A percentile compares a stretch with the other conserved stretches of the same genome.
phyloP scores from a whole-genome alignment of 2,888 invertebrate genomes.

The Acrocyrtus sp. region DNA sequence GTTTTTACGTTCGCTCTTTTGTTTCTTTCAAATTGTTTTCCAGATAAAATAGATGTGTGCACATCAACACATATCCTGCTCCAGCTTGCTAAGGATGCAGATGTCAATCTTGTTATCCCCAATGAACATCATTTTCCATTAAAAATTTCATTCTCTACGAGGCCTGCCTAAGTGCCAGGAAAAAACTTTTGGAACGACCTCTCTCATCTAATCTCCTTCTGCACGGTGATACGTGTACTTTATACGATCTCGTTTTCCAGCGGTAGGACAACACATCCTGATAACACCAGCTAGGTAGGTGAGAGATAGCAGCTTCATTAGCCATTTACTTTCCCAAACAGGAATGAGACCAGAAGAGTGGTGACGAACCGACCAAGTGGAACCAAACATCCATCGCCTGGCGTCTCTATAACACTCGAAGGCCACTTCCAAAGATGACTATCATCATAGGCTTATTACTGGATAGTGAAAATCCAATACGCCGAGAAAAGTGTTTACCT shows the following conservation, averaged over 20 bases:
- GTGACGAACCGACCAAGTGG: neutral
- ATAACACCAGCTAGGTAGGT: neutral
- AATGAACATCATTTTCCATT: slow-evolving; percentile 11
- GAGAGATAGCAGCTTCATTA: neutral
- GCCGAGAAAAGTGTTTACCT: too few relatives aligned
- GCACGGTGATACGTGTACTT: too few relatives aligned
- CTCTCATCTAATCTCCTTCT: neutral
- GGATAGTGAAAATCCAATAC: neutral
- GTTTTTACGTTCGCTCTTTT: neutral
- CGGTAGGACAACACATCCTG: neutral
- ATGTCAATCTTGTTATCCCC: slow-evolving; percentile 34
- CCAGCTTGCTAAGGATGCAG: neutral
- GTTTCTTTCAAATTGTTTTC: too few relatives aligned
- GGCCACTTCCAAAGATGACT: neutral
- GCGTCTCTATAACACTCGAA: neutral
- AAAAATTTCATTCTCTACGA: neutral
- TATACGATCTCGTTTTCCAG: too few relatives aligned
- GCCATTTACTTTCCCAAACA: slow-evolving; percentile 3
- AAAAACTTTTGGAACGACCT: slow-evolving; percentile 6
- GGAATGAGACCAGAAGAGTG: neutral
- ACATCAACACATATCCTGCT: neutral
- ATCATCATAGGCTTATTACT: neutral
- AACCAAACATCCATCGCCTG: slow-evolving; percentile 14
- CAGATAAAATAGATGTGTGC: too few relatives aligned
- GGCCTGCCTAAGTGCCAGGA: slow-evolving; percentile 3